Percentiles rank a stretch among this genome's conserved stretches.
Evolutionary conservation across 2,888 invertebrate genomes (phyloP).

Genomic region (Urechis unicinctus): DNA sequence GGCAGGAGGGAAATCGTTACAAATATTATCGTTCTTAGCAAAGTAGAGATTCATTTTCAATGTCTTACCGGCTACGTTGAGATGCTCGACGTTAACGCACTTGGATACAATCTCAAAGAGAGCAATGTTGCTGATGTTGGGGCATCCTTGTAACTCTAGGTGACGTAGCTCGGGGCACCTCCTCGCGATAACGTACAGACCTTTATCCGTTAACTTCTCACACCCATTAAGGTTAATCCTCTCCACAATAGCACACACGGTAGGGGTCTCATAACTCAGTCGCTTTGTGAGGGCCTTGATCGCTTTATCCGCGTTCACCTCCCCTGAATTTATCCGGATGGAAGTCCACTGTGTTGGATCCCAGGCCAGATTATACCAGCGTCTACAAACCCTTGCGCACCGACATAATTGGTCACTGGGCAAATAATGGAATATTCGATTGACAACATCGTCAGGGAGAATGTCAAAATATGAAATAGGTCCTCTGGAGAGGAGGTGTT

Average conservation of each 20-base stretch:
- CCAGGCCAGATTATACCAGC: slow-evolving; percentile 74
- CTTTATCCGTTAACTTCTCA: slow-evolving; percentile 69
- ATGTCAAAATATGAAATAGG: slow-evolving; percentile 31
- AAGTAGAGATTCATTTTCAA: no score
- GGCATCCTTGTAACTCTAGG: slow-evolving; percentile 70
- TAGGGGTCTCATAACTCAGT: slow-evolving; percentile 63
- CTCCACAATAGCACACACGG: slow-evolving; percentile 64
- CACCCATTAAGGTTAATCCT: slow-evolving; percentile 65
- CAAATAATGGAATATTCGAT: slow-evolving; percentile 67
- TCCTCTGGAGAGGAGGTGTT: slow-evolving; percentile 12
- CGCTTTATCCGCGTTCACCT: slow-evolving; percentile 62
- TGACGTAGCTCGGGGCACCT: slow-evolving; percentile 77
- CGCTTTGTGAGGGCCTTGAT: slow-evolving; percentile 58
- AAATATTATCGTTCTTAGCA: no score
- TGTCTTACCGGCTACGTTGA: slow-evolving; percentile 68
- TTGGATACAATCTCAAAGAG: slow-evolving; percentile 72
- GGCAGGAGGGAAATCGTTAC: no score
- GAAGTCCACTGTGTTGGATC: slow-evolving; percentile 69
- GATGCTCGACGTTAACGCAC: slow-evolving; percentile 73
- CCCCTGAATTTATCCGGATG: slow-evolving; percentile 56
- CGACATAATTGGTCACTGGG: slow-evolving; percentile 65
- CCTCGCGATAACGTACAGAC: slow-evolving; percentile 68
- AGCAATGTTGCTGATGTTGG: slow-evolving; percentile 68
- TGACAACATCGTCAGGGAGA: slow-evolving; percentile 63
- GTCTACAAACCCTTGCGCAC: slow-evolving; percentile 68